A percentile compares a stretch with the other conserved stretches of the same genome.
Evolutionary conservation across 2,888 invertebrate genomes (phyloP).

Genomic region (Microctonus aethiopoides): DNA sequence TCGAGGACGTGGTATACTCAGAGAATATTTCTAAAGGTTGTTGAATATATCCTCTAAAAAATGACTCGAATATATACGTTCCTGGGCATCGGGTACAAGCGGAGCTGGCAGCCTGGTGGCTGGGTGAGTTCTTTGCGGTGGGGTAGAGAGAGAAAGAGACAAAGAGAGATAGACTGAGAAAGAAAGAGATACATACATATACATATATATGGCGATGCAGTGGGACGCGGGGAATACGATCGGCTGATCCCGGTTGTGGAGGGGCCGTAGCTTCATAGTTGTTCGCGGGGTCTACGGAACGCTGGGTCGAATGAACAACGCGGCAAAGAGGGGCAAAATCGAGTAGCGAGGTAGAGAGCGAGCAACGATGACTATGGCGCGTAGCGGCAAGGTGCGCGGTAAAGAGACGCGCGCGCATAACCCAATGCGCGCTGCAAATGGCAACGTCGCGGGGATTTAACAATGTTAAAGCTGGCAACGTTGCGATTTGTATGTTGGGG

Average conservation of each 20-base stretch:
- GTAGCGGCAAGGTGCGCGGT: constrained; percentile 32
- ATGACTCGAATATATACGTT: constrained; percentile 44
- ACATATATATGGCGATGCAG: background rate
- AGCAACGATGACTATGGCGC: constrained; percentile 49
- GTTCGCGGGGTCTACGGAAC: constrained; percentile 32
- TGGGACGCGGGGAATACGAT: constrained; percentile 40
- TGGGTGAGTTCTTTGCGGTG: constrained; percentile 38
- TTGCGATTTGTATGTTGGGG: constrained; percentile 2
- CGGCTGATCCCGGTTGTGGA: constrained; percentile 47
- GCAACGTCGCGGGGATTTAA: constrained; percentile 52
- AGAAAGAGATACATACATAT: constrained; percentile 4
- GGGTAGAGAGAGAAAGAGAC: constrained; percentile 27
- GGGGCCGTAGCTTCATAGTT: constrained; percentile 25
- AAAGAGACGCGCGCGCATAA: constrained; percentile 26
- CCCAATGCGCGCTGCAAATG: constrained; percentile 29
- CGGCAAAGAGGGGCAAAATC: constrained; percentile 15
- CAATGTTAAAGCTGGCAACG: too few species aligned
- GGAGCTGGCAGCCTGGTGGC: constrained; percentile 45
- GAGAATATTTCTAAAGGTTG: background rate
- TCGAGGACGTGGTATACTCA: constrained; percentile 7
- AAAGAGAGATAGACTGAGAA: too few species aligned
- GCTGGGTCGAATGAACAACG: constrained; percentile 20
- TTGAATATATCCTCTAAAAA: constrained; percentile 8
- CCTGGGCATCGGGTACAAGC: constrained; percentile 50
- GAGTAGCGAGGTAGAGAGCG: constrained; percentile 16